Percentiles rank a stretch among this genome's conserved stretches.
These are phyloP conservation scores for Neogobius melanostomus DNA, from an alignment of 2,113 vertebrate species.

Conservation along the genomic window DNA sequence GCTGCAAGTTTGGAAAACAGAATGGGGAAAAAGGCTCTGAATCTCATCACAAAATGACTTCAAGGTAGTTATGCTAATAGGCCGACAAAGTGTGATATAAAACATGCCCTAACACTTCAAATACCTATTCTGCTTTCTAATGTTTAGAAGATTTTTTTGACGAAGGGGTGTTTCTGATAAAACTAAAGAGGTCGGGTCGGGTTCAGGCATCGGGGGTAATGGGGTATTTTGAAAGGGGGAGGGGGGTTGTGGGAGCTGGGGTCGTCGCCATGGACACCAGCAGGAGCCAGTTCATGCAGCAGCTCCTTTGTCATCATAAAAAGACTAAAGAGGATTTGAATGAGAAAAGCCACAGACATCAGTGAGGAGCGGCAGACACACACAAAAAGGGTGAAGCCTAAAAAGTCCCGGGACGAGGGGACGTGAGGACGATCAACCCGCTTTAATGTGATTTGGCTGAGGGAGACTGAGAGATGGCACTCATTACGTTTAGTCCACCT, in stretches of 20 bases:
- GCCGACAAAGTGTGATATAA: not conserved
- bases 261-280: slow-evolving; percentile 65
- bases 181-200: slow-evolving; percentile 40
- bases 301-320: slow-evolving; percentile 65
- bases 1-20: too few species aligned
- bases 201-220: slow-evolving; percentile 30
- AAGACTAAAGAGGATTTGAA: slow-evolving; percentile 68
- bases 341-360: slow-evolving; percentile 65
- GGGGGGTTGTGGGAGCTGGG: slow-evolving; percentile 13
- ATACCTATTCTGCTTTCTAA: not conserved
- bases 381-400: slow-evolving; percentile 48
- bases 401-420: slow-evolving; percentile 60
- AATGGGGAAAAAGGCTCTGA: too few species aligned
- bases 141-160: slow-evolving; percentile 1
- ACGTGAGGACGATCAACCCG: slow-evolving; percentile 46
- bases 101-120: not conserved
- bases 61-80: too few species aligned
- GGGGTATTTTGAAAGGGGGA: slow-evolving; percentile 25
- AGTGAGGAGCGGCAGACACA: slow-evolving; percentile 51
- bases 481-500: slow-evolving; percentile 47
- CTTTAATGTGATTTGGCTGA: slow-evolving; percentile 44
- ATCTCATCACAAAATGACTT: too few species aligned
- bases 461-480: slow-evolving; percentile 27
- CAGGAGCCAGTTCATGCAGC: slow-evolving; percentile 57
- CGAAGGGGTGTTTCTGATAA: slow-evolving; percentile 11